A percentile compares a stretch with the other conserved stretches of the same genome.
These are phyloP conservation scores for Porites rus DNA, from an alignment of 92 coral and sea anemone genomes.

Conservation along the genomic window DNA sequence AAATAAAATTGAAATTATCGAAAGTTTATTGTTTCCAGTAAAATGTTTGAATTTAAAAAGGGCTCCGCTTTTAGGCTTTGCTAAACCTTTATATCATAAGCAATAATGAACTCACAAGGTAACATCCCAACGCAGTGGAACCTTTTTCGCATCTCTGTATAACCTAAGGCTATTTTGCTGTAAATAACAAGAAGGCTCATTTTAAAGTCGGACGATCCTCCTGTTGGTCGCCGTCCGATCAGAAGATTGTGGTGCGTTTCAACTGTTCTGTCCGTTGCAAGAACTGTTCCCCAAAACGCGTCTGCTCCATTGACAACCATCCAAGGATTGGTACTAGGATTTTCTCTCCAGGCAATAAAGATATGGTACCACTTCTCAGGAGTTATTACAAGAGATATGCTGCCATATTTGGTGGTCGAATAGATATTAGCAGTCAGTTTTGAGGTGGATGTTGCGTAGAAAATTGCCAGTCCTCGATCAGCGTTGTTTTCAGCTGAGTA, in stretches of 20 bases:
- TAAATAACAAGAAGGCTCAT: slow-evolving; percentile 50
- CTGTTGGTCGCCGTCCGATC: slow-evolving; percentile 22
- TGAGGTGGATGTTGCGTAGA: background rate
- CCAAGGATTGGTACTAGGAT: background rate
- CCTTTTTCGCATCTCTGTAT: background rate
- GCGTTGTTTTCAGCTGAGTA: slow-evolving; percentile 9
- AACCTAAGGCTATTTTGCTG: slow-evolving; percentile 44
- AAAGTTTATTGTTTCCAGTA: too few species aligned
- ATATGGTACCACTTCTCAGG: slow-evolving; percentile 34
- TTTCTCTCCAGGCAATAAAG: slow-evolving; percentile 38
- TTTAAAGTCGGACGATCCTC: slow-evolving; percentile 3
- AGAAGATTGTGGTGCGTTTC: background rate
- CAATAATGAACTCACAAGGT: slow-evolving; percentile 38
- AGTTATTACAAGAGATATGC: background rate
- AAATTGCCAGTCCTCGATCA: slow-evolving; percentile 41
- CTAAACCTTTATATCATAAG: background rate
- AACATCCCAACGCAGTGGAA: slow-evolving; percentile 50
- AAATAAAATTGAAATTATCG: too few species aligned
- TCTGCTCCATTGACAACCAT: slow-evolving; percentile 34
- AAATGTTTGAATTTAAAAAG: too few species aligned
- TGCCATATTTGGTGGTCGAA: background rate
- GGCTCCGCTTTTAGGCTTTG: background rate
- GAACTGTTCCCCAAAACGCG: background rate
- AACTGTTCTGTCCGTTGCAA: background rate
- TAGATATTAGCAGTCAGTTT: background rate